Evolutionary conservation across 2,888 invertebrate species (phyloP), one percentile per base, ranked within the genome.

Genomic region (Clivina fossor): DNA sequence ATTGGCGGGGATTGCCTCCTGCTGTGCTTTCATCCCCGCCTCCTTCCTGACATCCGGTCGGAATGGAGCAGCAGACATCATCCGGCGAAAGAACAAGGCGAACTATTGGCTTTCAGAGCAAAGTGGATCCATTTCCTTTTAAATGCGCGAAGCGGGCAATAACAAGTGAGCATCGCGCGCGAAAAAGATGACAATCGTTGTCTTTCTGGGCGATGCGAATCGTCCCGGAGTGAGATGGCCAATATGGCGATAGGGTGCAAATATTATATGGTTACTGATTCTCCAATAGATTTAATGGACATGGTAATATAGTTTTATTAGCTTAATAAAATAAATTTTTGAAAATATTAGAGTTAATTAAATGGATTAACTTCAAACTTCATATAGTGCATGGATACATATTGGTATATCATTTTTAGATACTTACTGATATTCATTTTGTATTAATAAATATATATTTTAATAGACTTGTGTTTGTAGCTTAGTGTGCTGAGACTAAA

Each of bases 121-220:
- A 44, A 54, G 44, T 54, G 54, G 46, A 54, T 46, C 54, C 54
- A 54, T 54, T 54, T 46, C 54, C 54, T 54, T 35, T 54, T 54
- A 54, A 54, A 54, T 44, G 54, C 26, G 54, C 44, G 37, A 44
- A 11, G 43, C 43, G 41, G 41, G 51, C n/a, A n/a, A 33, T 41
- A 41, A 15, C 22, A n/a, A n/a, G n/a, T n/a, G 26, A 49, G 26
- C 13, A 22, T 9, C 13, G 26, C 16, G 13, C 24, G n/a, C 7
- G 20, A 26, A 11, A 15, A 18, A 19, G 20, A 19, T 9, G 15
- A 19, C 7, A 9, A 24, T 15, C 13, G 20, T 33, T 47, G 20
- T 47, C 20, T 18, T 9, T 18, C 19, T 40, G 19, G 19, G 40
- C 22, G 40, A 19, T 18, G 7, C 19, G 15, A 15, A 16, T 8